Conservation (phyloP, 2,113 vertebrate genomes). For the Nettapus auritus region DNA sequence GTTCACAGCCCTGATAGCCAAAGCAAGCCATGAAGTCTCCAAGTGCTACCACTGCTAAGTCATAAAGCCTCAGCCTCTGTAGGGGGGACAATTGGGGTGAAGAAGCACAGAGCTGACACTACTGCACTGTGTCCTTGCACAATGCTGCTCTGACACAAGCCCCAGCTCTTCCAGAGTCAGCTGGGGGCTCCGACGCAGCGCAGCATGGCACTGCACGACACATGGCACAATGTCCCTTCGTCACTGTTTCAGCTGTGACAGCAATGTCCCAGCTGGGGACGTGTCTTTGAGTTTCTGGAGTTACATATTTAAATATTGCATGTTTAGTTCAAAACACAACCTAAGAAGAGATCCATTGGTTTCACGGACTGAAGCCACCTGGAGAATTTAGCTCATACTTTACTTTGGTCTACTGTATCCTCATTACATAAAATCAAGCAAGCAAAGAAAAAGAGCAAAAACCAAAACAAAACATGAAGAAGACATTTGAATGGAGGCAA, state of each 20-base stretch:
- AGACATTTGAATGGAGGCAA: background rate
- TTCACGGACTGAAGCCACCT: background rate
- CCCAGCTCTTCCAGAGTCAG: slow-evolving; percentile 2
- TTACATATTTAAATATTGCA: background rate
- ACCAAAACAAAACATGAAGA: background rate
- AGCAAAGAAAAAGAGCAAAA: background rate
- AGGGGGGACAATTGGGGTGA: background rate
- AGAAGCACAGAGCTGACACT: background rate
- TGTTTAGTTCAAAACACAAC: background rate
- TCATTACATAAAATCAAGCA: background rate
- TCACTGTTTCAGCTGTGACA: background rate
- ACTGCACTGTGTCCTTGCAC: background rate
- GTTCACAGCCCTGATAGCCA: background rate
- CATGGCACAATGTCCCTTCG: background rate
- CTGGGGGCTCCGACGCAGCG: background rate
- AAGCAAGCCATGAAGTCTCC: rapidly evolving
- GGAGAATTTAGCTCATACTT: background rate
- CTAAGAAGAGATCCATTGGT: background rate
- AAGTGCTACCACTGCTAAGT: background rate
- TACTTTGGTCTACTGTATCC: background rate
- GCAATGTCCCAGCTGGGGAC: background rate
- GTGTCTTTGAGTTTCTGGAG: background rate
- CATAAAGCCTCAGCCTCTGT: background rate
- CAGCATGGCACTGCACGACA: background rate
- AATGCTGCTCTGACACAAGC: slow-evolving; percentile 17